Evolutionary conservation across 2,888 invertebrate species (phyloP).

Genomic region (Seira sanloemensis): DNA sequence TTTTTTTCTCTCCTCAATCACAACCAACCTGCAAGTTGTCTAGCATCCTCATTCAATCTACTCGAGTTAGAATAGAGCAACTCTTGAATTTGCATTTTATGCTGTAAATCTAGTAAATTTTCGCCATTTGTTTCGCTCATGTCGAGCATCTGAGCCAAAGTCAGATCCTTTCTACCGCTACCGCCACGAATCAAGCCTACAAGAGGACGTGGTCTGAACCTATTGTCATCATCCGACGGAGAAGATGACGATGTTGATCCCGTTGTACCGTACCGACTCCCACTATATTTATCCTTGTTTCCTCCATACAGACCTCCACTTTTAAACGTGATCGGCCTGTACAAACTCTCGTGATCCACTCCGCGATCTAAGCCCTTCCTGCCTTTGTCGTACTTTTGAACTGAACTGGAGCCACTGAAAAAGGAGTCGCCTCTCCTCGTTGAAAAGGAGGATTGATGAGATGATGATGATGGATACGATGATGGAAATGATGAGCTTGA

Average conservation of each 20-base stretch:
- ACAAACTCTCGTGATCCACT: slow-evolving; percentile 44
- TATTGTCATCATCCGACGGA: slow-evolving; percentile 36
- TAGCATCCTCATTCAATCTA: slow-evolving; percentile 69
- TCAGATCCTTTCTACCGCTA: slow-evolving; percentile 60
- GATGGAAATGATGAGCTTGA: slow-evolving; percentile 12
- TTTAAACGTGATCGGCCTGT: slow-evolving; percentile 36
- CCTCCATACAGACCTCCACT: no score
- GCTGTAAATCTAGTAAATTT: slow-evolving; percentile 67
- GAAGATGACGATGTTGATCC: slow-evolving; percentile 29
- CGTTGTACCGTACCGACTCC: not conserved
- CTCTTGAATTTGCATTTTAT: slow-evolving; percentile 71
- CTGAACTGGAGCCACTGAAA: slow-evolving; percentile 26
- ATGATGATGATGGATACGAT: no score
- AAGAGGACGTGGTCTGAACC: slow-evolving; percentile 37
- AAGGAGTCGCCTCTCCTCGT: slow-evolving; percentile 39
- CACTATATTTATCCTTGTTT: not conserved
- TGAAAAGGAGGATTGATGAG: slow-evolving; percentile 37
- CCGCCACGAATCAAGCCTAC: not conserved
- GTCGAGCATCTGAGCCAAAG: slow-evolving; percentile 70
- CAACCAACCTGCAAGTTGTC: slow-evolving; percentile 71
- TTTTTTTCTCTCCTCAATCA: not conserved
- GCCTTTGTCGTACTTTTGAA: slow-evolving; percentile 32
- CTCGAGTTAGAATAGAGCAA: slow-evolving; percentile 71
- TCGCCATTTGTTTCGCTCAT: slow-evolving; percentile 61
- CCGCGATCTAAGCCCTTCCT: slow-evolving; percentile 49